A percentile compares a stretch with the other conserved stretches of the same genome.
These are phyloP conservation scores for Drosophila neutralis DNA, from an alignment of 2,888 invertebrate species.

Conservation along the genomic window DNA sequence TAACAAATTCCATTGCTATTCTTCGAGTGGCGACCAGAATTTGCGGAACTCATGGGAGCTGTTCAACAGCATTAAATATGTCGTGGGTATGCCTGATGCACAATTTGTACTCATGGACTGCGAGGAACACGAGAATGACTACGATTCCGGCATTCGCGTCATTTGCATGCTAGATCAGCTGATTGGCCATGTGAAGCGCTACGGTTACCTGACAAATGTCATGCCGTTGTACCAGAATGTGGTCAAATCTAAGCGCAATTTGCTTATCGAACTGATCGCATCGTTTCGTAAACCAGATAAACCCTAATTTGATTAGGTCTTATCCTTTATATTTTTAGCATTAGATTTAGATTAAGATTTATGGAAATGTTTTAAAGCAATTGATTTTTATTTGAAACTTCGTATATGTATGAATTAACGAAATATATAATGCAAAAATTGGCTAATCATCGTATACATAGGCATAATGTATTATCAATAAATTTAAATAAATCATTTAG, in stretches of 20 bases:
- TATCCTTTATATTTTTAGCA: too few relatives aligned
- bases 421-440: conserved; percentile 35
- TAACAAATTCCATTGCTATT: conserved; percentile 91
- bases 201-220: conserved; percentile 77
- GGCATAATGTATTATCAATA: conserved; percentile 29
- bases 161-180: conserved; percentile 90
- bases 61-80: conserved; percentile 86
- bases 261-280: conserved; percentile 87
- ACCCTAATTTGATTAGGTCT: background rate
- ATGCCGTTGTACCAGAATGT: conserved; percentile 84
- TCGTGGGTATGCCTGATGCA: conserved; percentile 78
- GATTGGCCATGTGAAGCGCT: conserved; percentile 81
- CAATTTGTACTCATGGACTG: conserved; percentile 86
- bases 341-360: background rate
- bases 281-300: conserved; percentile 81
- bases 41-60: conserved; percentile 88
- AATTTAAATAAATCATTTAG: conserved; percentile 11
- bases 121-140: conserved; percentile 92
- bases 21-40: conserved; percentile 90
- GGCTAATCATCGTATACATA: conserved; percentile 35
- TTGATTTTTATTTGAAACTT: conserved; percentile 62
- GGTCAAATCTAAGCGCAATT: conserved; percentile 87
- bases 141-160: conserved; percentile 96
- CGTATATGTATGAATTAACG: conserved; percentile 25
- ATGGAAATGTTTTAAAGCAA: conserved; percentile 50